Conservation (phyloP, 2,888 invertebrate genomes). For the Drosophila quinaria region DNA sequence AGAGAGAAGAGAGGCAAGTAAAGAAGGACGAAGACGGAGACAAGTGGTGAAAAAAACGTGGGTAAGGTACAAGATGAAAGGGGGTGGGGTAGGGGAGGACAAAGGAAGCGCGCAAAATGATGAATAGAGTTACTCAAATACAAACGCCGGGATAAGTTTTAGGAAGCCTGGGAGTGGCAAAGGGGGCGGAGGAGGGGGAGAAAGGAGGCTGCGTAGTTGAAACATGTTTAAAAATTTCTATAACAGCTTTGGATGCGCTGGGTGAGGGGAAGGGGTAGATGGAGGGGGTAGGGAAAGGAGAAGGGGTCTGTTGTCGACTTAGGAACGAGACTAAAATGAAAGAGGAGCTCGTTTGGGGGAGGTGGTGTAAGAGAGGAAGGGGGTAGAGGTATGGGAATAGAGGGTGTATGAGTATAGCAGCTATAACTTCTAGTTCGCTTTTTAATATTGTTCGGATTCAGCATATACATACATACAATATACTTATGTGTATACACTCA, state of each 20-base stretch:
- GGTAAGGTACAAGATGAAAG: neutral
- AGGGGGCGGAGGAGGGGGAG: neutral
- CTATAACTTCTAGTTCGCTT: slow-evolving; percentile 79
- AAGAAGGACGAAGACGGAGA: slow-evolving; percentile 6
- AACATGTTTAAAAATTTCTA: slow-evolving; percentile 81
- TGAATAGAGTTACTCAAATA: slow-evolving; percentile 80
- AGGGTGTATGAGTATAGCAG: slow-evolving; percentile 24
- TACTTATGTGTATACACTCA: slow-evolving; percentile 9
- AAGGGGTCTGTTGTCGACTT: slow-evolving; percentile 6
- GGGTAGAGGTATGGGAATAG: neutral
- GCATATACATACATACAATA: slow-evolving; percentile 32
- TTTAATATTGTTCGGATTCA: slow-evolving; percentile 77
- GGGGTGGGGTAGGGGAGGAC: slow-evolving; percentile 16
- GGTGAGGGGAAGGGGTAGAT: neutral
- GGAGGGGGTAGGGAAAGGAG: slow-evolving; percentile 19
- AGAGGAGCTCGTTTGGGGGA: neutral
- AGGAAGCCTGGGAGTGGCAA: slow-evolving; percentile 1
- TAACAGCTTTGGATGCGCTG: slow-evolving; percentile 58
- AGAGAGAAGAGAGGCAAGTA: neutral
- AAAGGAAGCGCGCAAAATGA: slow-evolving; percentile 74
- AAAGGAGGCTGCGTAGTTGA: slow-evolving; percentile 68
- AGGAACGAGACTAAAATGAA: slow-evolving; percentile 10
- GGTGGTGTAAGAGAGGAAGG: neutral
- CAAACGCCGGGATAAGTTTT: slow-evolving; percentile 24
- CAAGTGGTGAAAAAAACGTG: neutral